Evolutionary conservation across 92 coral and sea anemone genomes (phyloP).

Genomic region (Ricordea florida): DNA sequence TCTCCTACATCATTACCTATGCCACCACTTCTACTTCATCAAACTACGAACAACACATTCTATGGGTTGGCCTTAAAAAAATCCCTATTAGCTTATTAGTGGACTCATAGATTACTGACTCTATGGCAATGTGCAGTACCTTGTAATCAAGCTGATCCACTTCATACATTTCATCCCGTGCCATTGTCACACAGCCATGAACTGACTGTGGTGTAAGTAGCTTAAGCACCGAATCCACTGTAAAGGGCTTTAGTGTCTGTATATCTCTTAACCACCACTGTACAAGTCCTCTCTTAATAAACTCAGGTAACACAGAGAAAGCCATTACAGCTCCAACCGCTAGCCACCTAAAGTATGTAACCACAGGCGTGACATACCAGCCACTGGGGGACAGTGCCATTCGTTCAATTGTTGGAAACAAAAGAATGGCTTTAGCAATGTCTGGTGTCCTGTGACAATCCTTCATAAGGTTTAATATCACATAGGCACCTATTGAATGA

Average conservation of each 20-base stretch:
- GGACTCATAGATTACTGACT: no score
- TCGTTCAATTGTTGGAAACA: slow-evolving; percentile 94
- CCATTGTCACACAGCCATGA: slow-evolving; percentile 76
- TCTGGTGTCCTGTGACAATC: slow-evolving; percentile 37
- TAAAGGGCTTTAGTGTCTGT: slow-evolving; percentile 29
- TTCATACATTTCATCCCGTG: slow-evolving; percentile 79
- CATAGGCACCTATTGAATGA: slow-evolving; percentile 97
- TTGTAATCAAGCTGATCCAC: slow-evolving; percentile 75
- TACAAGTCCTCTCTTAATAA: slow-evolving; percentile 59
- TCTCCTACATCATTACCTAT: no score
- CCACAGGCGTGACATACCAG: slow-evolving; percentile 75
- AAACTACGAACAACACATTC: no score
- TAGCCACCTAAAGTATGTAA: slow-evolving; percentile 83
- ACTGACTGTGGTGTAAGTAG: slow-evolving; percentile 68
- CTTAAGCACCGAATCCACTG: slow-evolving; percentile 70
- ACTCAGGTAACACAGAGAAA: slow-evolving; percentile 68
- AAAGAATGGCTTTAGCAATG: slow-evolving; percentile 73
- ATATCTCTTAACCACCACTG: slow-evolving; percentile 90
- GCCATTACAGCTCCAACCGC: slow-evolving; percentile 56
- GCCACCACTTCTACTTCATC: no score
- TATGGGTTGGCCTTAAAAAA: no score
- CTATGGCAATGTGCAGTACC: slow-evolving; percentile 36
- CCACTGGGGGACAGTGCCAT: slow-evolving; percentile 96
- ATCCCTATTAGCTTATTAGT: no score
- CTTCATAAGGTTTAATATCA: slow-evolving; percentile 78